These are phyloP conservation scores for Sitta carolinensis DNA, from an alignment of 2,797 vertebrate species.

Conservation along the genomic window DNA sequence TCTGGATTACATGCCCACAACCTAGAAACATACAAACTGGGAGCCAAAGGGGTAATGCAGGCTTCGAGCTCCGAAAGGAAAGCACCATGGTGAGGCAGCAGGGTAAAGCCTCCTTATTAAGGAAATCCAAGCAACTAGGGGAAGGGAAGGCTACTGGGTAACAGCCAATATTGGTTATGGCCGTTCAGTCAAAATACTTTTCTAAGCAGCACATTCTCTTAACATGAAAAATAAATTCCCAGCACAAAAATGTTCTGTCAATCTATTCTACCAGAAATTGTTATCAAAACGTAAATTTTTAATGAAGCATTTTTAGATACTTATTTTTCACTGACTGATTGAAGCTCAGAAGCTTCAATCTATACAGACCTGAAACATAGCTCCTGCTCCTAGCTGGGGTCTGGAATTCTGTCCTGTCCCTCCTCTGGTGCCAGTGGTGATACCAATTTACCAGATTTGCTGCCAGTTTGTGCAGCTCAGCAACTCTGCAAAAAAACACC, in stretches of 20 bases:
- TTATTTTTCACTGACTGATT: neutral
- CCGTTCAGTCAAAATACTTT: neutral
- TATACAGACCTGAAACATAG: neutral
- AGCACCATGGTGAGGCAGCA: accelerated
- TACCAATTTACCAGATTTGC: accelerated
- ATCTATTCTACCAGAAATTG: neutral
- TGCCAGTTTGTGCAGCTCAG: neutral
- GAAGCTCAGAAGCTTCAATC: neutral
- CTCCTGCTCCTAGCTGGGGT: neutral
- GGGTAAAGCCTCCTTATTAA: neutral
- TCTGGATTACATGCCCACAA: neutral
- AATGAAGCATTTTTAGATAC: neutral
- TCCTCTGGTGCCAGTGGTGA: neutral
- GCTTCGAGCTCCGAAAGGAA: accelerated
- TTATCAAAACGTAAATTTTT: neutral
- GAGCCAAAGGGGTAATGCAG: neutral
- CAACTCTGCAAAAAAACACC: neutral
- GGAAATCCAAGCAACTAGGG: neutral
- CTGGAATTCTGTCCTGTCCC: neutral
- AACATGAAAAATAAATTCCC: neutral
- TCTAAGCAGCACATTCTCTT: neutral
- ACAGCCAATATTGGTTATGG: accelerated
- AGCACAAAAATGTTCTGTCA: neutral
- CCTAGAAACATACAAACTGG: neutral
- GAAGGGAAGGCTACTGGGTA: neutral